These are phyloP conservation scores for Podabrus alpinus DNA, from an alignment of 2,888 invertebrate species.

Conservation along the genomic window DNA sequence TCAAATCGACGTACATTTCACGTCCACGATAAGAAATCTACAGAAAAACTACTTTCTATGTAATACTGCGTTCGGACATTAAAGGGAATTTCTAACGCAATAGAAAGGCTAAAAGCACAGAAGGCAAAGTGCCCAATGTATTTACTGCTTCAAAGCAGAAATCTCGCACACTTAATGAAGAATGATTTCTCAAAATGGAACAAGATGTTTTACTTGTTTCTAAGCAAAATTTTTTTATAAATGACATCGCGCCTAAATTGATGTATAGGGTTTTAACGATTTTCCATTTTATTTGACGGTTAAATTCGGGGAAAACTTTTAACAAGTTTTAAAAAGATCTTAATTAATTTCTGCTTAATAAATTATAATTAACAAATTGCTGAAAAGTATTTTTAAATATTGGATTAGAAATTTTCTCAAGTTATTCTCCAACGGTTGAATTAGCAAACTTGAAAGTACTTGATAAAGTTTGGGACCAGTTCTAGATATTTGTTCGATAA, in stretches of 20 bases:
- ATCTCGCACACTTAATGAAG: slow-evolving; percentile 34
- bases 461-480: slow-evolving; percentile 26
- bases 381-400: slow-evolving; percentile 11
- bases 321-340: neutral
- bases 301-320: neutral
- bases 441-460: slow-evolving; percentile 28
- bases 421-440: slow-evolving; percentile 20
- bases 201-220: slow-evolving; percentile 33
- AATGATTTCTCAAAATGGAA: slow-evolving; percentile 36
- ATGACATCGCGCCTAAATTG: slow-evolving; percentile 14
- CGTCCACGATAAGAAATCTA: neutral
- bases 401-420: slow-evolving; percentile 20
- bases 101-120: slow-evolving; percentile 27
- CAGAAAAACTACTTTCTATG: neutral
- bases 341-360: neutral
- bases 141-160: slow-evolving; percentile 30
- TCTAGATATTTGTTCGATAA: slow-evolving; percentile 28
- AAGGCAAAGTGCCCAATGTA: slow-evolving; percentile 21
- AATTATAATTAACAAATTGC: neutral
- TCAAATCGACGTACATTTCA: neutral
- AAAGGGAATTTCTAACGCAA: slow-evolving; percentile 28
- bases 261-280: slow-evolving; percentile 11
- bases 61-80: slow-evolving; percentile 28
- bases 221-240: slow-evolving; percentile 28
- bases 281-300: neutral